phyloP scores from a whole-genome alignment of 2,113 vertebrate species.

The Candoia aspera region DNA sequence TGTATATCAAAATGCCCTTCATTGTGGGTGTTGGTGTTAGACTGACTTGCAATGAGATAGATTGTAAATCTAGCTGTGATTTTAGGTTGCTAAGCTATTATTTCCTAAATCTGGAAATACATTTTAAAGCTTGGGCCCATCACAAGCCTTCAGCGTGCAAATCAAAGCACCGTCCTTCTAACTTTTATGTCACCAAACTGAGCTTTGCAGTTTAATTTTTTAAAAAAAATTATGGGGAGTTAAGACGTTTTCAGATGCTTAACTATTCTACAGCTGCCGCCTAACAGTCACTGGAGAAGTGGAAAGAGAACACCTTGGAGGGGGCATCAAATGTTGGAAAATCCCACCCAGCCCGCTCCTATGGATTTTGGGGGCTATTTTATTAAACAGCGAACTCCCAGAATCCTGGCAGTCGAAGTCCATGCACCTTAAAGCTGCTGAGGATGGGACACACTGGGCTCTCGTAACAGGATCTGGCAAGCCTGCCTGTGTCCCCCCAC shows the following conservation, averaged over 20 bases:
- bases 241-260: background rate
- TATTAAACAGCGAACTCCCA: too few species aligned
- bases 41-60: background rate
- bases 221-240: background rate
- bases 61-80: background rate
- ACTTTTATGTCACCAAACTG: background rate
- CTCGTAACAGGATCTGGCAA: too few species aligned
- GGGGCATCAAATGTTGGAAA: too few species aligned
- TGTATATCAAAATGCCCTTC: background rate
- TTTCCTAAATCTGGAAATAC: background rate
- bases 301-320: too few species aligned
- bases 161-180: background rate
- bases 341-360: too few species aligned
- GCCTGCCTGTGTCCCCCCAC: too few species aligned
- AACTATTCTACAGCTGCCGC: too few species aligned
- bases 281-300: too few species aligned
- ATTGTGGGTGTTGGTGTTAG: background rate
- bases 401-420: too few species aligned
- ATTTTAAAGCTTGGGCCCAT: background rate
- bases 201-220: background rate
- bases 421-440: too few species aligned
- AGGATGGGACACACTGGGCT: too few species aligned
- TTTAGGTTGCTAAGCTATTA: background rate
- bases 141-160: background rate
- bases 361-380: too few species aligned